A percentile compares a stretch with the other conserved stretches of the same genome.
Conservation (phyloP, 2,797 vertebrate genomes). For the Dallia pectoralis region DNA sequence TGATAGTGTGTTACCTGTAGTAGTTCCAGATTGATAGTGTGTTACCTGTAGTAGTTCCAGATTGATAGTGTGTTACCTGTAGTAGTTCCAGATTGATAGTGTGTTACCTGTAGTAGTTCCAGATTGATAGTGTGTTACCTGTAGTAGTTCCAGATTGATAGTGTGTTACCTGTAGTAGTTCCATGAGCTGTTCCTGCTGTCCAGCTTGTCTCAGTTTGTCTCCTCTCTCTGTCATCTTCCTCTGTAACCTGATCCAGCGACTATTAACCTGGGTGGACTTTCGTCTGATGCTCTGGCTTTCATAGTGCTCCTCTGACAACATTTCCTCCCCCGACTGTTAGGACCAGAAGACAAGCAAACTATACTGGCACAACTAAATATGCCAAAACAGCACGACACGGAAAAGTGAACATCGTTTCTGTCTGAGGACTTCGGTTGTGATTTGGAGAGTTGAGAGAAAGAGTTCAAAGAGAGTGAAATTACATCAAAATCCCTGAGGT, state of each 20-base stretch:
- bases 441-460: background rate
- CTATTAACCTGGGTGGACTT: conserved; percentile 69
- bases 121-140: background rate
- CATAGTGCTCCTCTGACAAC: conserved; percentile 65
- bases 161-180: conserved; percentile 75
- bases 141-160: background rate
- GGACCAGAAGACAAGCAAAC: conserved; percentile 13
- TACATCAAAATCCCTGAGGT: conserved; percentile 26
- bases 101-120: background rate
- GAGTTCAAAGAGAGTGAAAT: too few species aligned
- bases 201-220: conserved; percentile 83
- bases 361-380: background rate
- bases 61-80: background rate
- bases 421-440: background rate
- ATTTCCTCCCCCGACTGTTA: conserved; percentile 77
- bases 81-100: too few species aligned
- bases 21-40: background rate
- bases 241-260: conserved; percentile 78
- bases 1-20: background rate
- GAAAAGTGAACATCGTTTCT: background rate
- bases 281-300: conserved; percentile 65
- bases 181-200: conserved; percentile 87
- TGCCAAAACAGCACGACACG: background rate
- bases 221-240: conserved; percentile 81
- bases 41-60: conserved; percentile 22